These are phyloP conservation scores for Apistogramma diplotaenia DNA, from an alignment of 2,113 vertebrate genomes.

Conservation along the genomic window DNA sequence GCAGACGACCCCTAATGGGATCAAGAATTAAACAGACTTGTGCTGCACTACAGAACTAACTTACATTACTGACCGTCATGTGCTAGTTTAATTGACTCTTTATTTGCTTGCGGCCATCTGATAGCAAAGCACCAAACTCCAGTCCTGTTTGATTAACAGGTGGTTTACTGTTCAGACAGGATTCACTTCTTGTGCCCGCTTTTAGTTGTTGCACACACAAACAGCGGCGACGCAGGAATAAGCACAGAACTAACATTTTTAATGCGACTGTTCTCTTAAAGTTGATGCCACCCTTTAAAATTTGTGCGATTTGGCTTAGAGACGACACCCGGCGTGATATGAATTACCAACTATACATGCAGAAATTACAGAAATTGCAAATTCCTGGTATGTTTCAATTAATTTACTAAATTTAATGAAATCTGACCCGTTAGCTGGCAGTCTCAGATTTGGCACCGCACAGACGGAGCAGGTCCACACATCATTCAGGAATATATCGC, in stretches of 20 bases:
- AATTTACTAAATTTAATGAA: not conserved
- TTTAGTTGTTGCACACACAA: not conserved
- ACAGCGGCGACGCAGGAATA: not conserved
- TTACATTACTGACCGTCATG: no score
- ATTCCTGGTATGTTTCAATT: not conserved
- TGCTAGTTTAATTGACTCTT: no score
- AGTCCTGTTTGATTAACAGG: not conserved
- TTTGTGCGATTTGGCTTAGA: accelerated
- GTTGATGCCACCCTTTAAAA: not conserved
- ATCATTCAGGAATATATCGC: accelerated
- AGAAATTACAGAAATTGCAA: accelerated
- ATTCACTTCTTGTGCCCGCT: not conserved
- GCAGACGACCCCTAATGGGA: not conserved
- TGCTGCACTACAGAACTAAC: no score
- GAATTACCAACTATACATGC: not conserved
- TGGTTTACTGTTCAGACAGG: not conserved
- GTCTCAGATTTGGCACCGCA: not conserved
- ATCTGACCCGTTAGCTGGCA: not conserved
- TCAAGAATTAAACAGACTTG: not conserved
- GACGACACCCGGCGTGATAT: not conserved
- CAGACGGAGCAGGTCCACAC: not conserved
- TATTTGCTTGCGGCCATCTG: no score
- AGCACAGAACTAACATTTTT: not conserved
- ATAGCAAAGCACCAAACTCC: accelerated
- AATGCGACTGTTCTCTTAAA: not conserved